Evolutionary conservation across 2,888 invertebrate species (phyloP).

Genomic region (Automeris io): DNA sequence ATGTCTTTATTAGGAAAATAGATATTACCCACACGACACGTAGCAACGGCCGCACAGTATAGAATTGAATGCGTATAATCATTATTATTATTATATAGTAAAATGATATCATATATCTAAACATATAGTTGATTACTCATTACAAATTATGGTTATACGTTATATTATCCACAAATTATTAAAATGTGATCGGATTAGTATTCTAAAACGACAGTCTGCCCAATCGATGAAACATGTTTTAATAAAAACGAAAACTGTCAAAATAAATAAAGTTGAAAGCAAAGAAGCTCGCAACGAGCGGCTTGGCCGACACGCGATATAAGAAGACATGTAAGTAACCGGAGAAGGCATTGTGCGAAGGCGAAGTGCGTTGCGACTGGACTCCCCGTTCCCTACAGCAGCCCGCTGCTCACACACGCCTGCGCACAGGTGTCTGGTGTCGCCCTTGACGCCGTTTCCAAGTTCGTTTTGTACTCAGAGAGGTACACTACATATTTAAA

Average conservation of each 20-base stretch:
- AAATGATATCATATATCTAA: no score
- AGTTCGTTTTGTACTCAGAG: slow-evolving; percentile 41
- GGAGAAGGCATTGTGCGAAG: slow-evolving; percentile 70
- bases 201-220: slow-evolving; percentile 18
- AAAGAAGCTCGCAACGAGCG: slow-evolving; percentile 39
- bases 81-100: no score
- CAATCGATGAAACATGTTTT: slow-evolving; percentile 48
- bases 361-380: slow-evolving; percentile 65
- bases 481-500: not conserved
- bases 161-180: not conserved
- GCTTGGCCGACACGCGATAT: slow-evolving; percentile 60
- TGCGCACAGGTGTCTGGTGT: slow-evolving; percentile 72
- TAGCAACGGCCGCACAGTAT: no score
- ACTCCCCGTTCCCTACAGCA: slow-evolving; percentile 21
- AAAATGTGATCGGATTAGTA: not conserved
- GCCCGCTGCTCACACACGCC: slow-evolving; percentile 65
- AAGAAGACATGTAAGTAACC: slow-evolving; percentile 68
- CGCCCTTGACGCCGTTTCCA: slow-evolving; percentile 67
- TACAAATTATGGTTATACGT: no score
- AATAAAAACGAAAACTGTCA: slow-evolving; percentile 53
- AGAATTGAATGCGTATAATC: no score
- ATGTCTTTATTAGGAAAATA: no score
- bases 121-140: no score
- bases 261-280: slow-evolving; percentile 54
- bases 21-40: no score